A percentile compares a stretch with the other conserved stretches of the same genome.
phyloP scores from a whole-genome alignment of 1,140 invertebrate genomes.

The Drosophila elegans region DNA sequence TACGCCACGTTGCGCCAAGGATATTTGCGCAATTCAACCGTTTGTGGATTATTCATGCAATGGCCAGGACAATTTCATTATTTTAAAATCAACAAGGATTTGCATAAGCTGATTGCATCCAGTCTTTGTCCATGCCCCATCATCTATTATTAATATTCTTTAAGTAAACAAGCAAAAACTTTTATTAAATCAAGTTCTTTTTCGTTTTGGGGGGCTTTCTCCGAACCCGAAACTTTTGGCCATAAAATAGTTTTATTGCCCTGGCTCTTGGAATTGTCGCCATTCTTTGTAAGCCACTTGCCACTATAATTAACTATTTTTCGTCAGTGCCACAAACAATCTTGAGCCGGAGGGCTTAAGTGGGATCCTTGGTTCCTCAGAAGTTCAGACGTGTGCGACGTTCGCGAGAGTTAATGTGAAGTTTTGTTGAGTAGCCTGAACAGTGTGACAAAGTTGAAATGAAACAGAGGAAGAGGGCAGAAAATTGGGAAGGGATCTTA shows the following conservation, averaged over 20 bases:
- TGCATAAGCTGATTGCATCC: constrained; percentile 77
- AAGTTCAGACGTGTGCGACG: constrained; percentile 55
- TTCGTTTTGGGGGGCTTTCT: constrained; percentile 7
- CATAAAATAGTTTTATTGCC: constrained; percentile 81
- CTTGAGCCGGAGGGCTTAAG: constrained; percentile 35
- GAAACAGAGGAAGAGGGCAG: neutral
- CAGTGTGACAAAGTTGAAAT: constrained; percentile 58
- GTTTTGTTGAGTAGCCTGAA: constrained; percentile 50
- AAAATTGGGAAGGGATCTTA: neutral
- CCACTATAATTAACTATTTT: constrained; percentile 78
- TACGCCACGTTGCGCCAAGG: constrained; percentile 25
- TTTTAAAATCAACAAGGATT: constrained; percentile 75
- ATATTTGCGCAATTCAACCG: constrained; percentile 8
- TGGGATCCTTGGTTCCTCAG: constrained; percentile 30
- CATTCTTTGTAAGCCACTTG: constrained; percentile 71
- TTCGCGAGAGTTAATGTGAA: constrained; percentile 61
- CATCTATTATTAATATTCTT: constrained; percentile 61
- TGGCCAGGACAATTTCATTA: constrained; percentile 66
- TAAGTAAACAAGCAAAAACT: constrained; percentile 43
- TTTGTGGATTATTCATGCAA: constrained; percentile 71
- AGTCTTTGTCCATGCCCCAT: neutral
- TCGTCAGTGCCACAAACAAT: constrained; percentile 56
- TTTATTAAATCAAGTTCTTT: constrained; percentile 70
- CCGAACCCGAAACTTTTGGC: constrained; percentile 46
- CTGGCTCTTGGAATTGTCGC: constrained; percentile 48